Percentiles rank a stretch among this genome's conserved stretches.
These are phyloP conservation scores for Mormyrus iriodes DNA, from an alignment of 2,113 vertebrate genomes.

Conservation along the genomic window DNA sequence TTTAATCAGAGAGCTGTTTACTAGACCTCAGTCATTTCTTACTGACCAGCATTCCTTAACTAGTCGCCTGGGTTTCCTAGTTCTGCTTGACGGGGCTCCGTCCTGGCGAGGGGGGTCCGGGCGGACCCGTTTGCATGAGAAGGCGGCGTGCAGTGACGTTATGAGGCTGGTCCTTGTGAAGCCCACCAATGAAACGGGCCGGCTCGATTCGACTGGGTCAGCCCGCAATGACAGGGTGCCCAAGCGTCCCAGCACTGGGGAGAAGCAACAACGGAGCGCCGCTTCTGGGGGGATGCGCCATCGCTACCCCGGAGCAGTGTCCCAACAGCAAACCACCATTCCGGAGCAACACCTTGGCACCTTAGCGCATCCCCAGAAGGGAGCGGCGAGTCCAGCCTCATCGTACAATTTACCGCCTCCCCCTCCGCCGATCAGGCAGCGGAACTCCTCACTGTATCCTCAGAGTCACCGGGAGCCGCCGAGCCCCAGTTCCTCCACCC, in stretches of 20 bases:
- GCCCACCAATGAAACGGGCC: slow-evolving; percentile 63
- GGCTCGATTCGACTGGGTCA: slow-evolving; percentile 59
- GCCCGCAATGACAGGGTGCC: slow-evolving; percentile 59
- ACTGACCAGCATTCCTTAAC: background rate
- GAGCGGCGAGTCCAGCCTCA: slow-evolving; percentile 41
- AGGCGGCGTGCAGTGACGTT: slow-evolving; percentile 63
- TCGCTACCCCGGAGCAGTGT: slow-evolving; percentile 58
- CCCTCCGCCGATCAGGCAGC: slow-evolving; percentile 57
- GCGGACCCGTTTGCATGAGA: slow-evolving; percentile 44
- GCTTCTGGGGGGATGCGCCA: slow-evolving; percentile 66
- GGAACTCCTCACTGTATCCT: slow-evolving; percentile 46
- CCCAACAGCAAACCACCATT: slow-evolving; percentile 42
- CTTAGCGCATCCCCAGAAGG: slow-evolving; percentile 31
- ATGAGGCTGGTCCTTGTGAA: slow-evolving; percentile 62
- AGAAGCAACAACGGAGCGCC: slow-evolving; percentile 57
- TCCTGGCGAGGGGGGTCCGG: slow-evolving; percentile 52
- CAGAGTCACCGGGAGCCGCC: slow-evolving; percentile 61
- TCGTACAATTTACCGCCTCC: slow-evolving; percentile 60
- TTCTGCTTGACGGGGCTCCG: slow-evolving; percentile 33
- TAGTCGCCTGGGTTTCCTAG: background rate
- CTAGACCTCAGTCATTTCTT: background rate
- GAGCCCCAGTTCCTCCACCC: slow-evolving; percentile 54
- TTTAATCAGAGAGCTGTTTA: background rate
- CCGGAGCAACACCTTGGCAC: slow-evolving; percentile 36
- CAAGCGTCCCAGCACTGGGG: slow-evolving; percentile 56